phyloP scores from a whole-genome alignment of 2,113 vertebrate species.

The Desmodus rotundus region DNA sequence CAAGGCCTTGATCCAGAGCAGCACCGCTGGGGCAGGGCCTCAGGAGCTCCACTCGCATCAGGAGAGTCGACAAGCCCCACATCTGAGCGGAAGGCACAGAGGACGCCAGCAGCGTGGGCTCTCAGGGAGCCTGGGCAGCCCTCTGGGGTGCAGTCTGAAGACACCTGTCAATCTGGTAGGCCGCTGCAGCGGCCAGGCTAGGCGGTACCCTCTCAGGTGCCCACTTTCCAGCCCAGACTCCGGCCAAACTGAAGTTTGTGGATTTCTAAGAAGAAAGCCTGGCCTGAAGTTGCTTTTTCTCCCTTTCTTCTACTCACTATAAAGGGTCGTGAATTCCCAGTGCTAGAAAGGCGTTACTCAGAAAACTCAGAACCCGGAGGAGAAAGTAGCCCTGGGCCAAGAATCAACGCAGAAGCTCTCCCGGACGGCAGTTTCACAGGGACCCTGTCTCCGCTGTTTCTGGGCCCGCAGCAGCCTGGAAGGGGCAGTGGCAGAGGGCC shows the following conservation, averaged over 20 bases:
- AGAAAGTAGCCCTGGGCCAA: background rate
- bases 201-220: background rate
- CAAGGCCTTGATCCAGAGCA: constrained; percentile 79
- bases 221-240: constrained; percentile 69
- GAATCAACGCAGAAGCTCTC: rapidly evolving
- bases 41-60: background rate
- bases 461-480: background rate
- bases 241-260: constrained; percentile 51
- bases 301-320: constrained; percentile 68
- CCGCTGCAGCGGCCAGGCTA: background rate
- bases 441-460: background rate
- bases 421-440: background rate
- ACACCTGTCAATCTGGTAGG: background rate
- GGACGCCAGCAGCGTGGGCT: background rate
- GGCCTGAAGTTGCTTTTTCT: constrained; percentile 63
- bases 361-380: constrained; percentile 36
- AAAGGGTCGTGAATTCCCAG: constrained; percentile 76
- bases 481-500: background rate
- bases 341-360: constrained; percentile 74
- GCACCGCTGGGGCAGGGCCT: constrained; percentile 71
- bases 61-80: background rate
- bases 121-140: background rate
- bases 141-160: background rate
- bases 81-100: background rate
- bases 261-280: constrained; percentile 77